Base-by-base conservation (phyloP, 2,113 vertebrate species). In the Marcusenius ussheri region DNA sequence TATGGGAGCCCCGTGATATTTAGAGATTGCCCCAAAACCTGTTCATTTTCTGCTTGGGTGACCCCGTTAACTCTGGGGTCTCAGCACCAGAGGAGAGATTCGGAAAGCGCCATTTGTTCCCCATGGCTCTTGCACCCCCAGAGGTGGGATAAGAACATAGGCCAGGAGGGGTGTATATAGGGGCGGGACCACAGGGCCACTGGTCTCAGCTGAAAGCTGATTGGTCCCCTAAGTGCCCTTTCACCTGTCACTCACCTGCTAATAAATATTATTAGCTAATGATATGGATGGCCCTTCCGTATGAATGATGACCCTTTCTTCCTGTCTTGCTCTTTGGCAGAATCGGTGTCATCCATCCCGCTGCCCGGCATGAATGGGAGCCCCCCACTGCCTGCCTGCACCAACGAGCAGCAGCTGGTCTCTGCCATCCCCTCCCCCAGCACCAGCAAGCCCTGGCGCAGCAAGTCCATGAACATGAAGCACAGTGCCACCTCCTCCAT, bases 381-480 rank as follows among this genome's bases (percentile, higher is more conserved):
- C 88, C 91, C 93, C 89, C 94, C 95, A 10, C 97, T 96, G 0
- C 15, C 88, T 27, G 13, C 47, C 45, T 53, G 53, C 24, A 24
- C 35, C 51, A 19, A 56, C 2, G 80, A 51, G 89, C 70, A 91
- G 50, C 90, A 80, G 90, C 87, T 49, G 87, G 89, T 47, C 51
- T 84, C 89, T 62, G 96, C 97, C 92, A 97, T 97, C 92, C 96
- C 96, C 51, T 96, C 96, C 92, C 97, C 97, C n/a, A 93, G 93
- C 2, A 92, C 95, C 90, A 93, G 96, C 90, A 98, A 98, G 91
- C 96, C 97, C 51, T 98, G 97, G 97, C 96, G 97, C 92, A 97
- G 97, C 94, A 97, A 97, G 87, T 97, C 97, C 15, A 95, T 97
- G 35, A 97, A 95, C 0, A 96, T 96, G 51, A 98, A 97, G 93